Base-by-base conservation (phyloP, 2,888 invertebrate genomes). In the Ophraella communa region DNA sequence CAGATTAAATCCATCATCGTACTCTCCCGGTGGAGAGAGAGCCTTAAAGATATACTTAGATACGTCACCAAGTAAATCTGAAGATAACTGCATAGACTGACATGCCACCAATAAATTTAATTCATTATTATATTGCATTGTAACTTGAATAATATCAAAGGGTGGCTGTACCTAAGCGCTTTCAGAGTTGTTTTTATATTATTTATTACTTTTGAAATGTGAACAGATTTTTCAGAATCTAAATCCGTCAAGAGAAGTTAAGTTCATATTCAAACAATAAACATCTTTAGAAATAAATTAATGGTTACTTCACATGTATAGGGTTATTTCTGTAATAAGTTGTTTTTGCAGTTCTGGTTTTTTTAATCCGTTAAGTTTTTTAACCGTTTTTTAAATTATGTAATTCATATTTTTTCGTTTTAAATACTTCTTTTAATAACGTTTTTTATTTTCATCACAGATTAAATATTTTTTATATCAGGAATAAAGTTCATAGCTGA, bases 1-100 rank as follows among this genome's bases (percentile, higher is more conserved):
- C 69, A 83, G 83, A 67, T 73, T 83, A 62, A 73, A 72, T 52
- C 78, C 83, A 58, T 81, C 79, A 47, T 70, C 80, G 21, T 86
- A 85, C 74, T 88, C 88, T 62, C 88, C 88, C 39, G 84, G 91
- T 52, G 87, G 88, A 74, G 92, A 92, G 79, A 85, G 86, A 74
- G 90, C 89, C 27, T 83, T 92, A 55, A 91, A 90, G 83, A 92
- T 92, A 73, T 89, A 91, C 80, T 82, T 90, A 72, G 89, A 90
- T 74, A 81, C 83, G 64, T 80, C 82, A 69, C 81, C 82, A 52
- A 78, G 78, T 67, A 82, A 82, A 74, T 73, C 76, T 21, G 80
- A 81, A 44, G 81, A 82, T 66, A 75, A 72, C 63, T 78, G 75
- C 71, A 75, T 78, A 73, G 81, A 81, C 79, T 82, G 81, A 81